Base-by-base conservation (phyloP, 2,113 vertebrate species). In the Ursus arctos region DNA sequence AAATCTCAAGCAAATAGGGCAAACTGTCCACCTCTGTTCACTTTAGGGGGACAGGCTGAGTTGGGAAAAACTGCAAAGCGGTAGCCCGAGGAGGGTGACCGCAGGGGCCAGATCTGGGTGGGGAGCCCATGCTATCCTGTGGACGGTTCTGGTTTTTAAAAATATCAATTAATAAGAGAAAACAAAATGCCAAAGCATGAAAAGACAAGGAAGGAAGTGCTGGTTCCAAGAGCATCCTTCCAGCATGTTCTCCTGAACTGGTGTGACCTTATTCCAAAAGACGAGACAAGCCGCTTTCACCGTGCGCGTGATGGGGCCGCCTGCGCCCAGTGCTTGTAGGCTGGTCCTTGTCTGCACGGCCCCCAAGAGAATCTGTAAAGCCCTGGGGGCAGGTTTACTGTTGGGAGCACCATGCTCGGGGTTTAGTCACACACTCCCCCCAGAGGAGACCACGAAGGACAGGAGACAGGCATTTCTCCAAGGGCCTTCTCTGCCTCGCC, bases 21-120 rank as follows among this genome's bases (percentile, higher is more conserved):
- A 59, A 77, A 53, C 16, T 0, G 12, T 1, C 12, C 22, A 3
- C 18, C 51, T 26, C 71, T 82, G 65, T 6, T n/a, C 53, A 5
- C 1, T 4, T 22, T 6, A 6, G 5, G 11, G 4, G 26, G 36
- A 28, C 15, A 0, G 61, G 71, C 10, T 6, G 51, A 31, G 18
- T 4, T 12, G 69, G 57, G 57, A 59, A 22, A n/a, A 82, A 10
- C n/a, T 2, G 18, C 2, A 3, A 47, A 22, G 36, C 0, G 2
- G 49, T 4, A 2, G 4, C 36, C 67, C 22, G 1, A 7, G 49
- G 10, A 36, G 4, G 9, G 28, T 0, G 0, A 14, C 72, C 24
- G 1, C 40, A 14, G 63, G 26, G 43, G 9, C 57, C 0, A 0
- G 16, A 6, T 6, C 69, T 28, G 0, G 4, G 6, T 1, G 1